A percentile compares a stretch with the other conserved stretches of the same genome.
These are phyloP conservation scores for Chloroceryle aenea DNA, from an alignment of 2,113 vertebrate species.

Conservation along the genomic window DNA sequence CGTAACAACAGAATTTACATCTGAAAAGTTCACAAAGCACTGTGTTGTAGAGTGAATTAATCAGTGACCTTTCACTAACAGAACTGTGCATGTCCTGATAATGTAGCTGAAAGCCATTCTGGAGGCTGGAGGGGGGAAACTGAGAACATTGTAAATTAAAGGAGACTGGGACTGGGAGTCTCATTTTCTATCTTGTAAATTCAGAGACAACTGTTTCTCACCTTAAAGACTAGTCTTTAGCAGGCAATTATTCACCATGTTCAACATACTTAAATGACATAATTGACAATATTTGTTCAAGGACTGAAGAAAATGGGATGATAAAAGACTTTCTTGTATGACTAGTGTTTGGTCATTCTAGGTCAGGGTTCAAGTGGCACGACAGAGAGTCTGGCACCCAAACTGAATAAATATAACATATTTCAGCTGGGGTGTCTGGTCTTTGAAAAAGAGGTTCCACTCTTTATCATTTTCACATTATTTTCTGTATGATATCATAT, in stretches of 20 bases:
- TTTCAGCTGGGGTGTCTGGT: neutral
- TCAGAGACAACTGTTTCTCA: conserved; percentile 44
- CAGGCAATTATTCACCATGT: conserved; percentile 15
- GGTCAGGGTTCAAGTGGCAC: neutral
- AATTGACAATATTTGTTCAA: conserved; percentile 30
- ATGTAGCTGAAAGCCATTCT: conserved; percentile 23
- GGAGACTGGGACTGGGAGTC: neutral
- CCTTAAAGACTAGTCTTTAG: conserved; percentile 12
- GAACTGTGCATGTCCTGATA: conserved; percentile 38
- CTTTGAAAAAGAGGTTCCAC: neutral
- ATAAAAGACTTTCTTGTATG: conserved; percentile 23
- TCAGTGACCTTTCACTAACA: conserved; percentile 60
- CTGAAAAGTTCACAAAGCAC: conserved; percentile 68
- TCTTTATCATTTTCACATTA: neutral
- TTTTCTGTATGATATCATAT: neutral
- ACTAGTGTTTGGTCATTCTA: conserved; percentile 4
- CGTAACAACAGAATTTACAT: conserved; percentile 66
- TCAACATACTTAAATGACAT: conserved; percentile 41
- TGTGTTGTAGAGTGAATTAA: conserved; percentile 58
- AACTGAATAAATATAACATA: conserved; percentile 29
- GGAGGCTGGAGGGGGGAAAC: neutral
- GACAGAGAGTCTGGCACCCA: conserved; percentile 36
- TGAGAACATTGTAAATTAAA: conserved; percentile 51
- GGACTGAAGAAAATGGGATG: neutral
- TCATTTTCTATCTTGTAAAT: conserved; percentile 15